phyloP scores from a whole-genome alignment of 2,888 invertebrate genomes.

The Steinernema carpocapsae region DNA sequence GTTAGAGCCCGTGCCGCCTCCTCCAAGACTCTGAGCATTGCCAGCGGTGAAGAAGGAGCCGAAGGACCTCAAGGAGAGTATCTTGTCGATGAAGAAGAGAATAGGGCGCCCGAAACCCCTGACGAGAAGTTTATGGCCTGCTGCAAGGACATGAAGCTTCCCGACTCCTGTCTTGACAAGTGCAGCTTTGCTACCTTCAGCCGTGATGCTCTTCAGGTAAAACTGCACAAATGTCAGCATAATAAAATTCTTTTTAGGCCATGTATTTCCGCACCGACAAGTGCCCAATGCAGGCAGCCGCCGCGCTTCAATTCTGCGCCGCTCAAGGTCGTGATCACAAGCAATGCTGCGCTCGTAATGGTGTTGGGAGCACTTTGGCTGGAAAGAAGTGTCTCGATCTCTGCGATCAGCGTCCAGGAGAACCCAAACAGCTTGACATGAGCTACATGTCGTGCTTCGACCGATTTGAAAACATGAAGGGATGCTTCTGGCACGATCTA shows the following conservation, averaged over 20 bases:
- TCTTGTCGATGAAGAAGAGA: not conserved
- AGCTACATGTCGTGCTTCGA: slow-evolving; percentile 49
- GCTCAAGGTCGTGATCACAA: slow-evolving; percentile 52
- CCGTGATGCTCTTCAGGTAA: slow-evolving; percentile 60
- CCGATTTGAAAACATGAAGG: slow-evolving; percentile 54
- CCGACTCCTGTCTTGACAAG: slow-evolving; percentile 64
- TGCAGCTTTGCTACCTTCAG: slow-evolving; percentile 64
- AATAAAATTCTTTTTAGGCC: slow-evolving; percentile 46
- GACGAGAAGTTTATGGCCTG: slow-evolving; percentile 67
- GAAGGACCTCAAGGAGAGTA: slow-evolving; percentile 5
- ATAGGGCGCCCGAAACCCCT: slow-evolving; percentile 46
- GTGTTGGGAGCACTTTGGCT: slow-evolving; percentile 50
- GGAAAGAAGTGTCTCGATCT: slow-evolving; percentile 52
- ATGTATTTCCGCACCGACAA: slow-evolving; percentile 67
- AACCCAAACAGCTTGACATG: slow-evolving; percentile 52
- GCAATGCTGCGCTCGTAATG: slow-evolving; percentile 51
- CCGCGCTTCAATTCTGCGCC: slow-evolving; percentile 66
- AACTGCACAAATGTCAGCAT: not conserved
- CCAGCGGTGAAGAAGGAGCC: slow-evolving; percentile 44
- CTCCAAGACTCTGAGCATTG: slow-evolving; percentile 53
- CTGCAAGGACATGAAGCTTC: slow-evolving; percentile 64
- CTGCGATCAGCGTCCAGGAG: slow-evolving; percentile 55
- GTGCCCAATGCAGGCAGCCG: slow-evolving; percentile 67
- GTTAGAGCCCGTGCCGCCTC: slow-evolving; percentile 57
- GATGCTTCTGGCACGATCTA: slow-evolving; percentile 45